Base-by-base conservation (phyloP, 2,888 invertebrate species). In the Drosophila meridiana region DNA sequence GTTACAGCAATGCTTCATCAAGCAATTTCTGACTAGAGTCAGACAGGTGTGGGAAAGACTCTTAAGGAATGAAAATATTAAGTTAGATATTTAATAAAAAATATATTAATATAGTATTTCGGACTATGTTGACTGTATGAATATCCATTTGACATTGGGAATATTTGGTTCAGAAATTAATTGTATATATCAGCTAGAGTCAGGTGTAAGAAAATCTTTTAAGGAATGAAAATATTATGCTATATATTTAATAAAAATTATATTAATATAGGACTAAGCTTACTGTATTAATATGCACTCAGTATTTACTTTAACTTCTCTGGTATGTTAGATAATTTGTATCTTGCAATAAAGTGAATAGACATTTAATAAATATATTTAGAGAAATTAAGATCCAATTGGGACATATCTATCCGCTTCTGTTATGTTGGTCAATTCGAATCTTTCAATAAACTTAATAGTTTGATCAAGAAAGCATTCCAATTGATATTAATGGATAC, bases 361-460 rank as follows among this genome's bases (percentile, higher is more conserved):
- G 20, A 20, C 20, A 20, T 20, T 20, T 3, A 14, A 34, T 5
- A 40, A 14, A 40, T 14, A 38, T 13, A 2, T 20, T 20, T 20
- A 4, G 1, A n/a, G n/a, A n/a, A n/a, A n/a, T n/a, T n/a, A n/a
- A n/a, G n/a, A n/a, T n/a, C n/a, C n/a, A n/a, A n/a, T n/a, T n/a
- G n/a, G n/a, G n/a, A n/a, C n/a, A n/a, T n/a, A n/a, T n/a, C n/a
- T n/a, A n/a, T n/a, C n/a, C n/a, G n/a, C n/a, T n/a, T n/a, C n/a
- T n/a, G n/a, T n/a, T n/a, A n/a, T n/a, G n/a, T n/a, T n/a, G n/a
- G 4, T 4, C 4, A 2, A 14, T 1, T 0, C 5, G 0, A 14
- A n/a, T n/a, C 14, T 40, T 11, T 14, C 14, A 40, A 7, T 2
- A 42, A 42, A 8, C 20, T 20, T 20, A 20, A 1, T 20, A 2